Conservation (phyloP, 2,797 vertebrate genomes). For the Anguilla anguilla region DNA sequence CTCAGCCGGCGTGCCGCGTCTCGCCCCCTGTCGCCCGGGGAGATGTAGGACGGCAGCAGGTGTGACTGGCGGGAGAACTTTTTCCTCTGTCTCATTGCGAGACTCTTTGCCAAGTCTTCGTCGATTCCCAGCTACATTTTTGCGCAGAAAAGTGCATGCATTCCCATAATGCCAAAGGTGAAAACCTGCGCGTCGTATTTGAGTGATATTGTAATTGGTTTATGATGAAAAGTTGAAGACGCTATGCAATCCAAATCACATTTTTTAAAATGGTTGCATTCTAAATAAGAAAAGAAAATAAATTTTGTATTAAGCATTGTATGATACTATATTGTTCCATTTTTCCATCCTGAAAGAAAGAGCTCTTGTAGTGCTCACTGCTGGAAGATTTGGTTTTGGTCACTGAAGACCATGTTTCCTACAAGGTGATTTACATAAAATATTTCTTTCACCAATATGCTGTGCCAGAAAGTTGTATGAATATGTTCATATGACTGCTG, state of each 20-base stretch:
- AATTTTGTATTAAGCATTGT: no score
- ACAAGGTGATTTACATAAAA: background rate
- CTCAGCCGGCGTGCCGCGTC: background rate
- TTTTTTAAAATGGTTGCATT: background rate
- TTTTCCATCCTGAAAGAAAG: background rate
- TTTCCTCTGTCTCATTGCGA: background rate
- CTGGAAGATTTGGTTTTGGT: background rate
- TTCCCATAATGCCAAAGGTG: background rate
- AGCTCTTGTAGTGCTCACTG: background rate
- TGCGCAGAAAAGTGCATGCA: background rate
- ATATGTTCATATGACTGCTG: background rate
- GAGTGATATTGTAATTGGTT: background rate
- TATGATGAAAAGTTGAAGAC: background rate
- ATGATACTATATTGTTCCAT: background rate
- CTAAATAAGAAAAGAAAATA: no score
- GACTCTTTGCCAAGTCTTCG: background rate
- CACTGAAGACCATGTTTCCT: background rate
- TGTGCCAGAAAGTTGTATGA: background rate
- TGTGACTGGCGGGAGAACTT: background rate
- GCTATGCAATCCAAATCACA: background rate
- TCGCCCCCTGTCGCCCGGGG: conserved; percentile 10
- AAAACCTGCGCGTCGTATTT: background rate
- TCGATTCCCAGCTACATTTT: background rate
- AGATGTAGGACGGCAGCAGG: background rate
- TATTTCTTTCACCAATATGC: background rate